A percentile compares a stretch with the other conserved stretches of the same genome.
These are phyloP conservation scores for Cyprinodon variegatus DNA, from an alignment of 2,113 vertebrate genomes.

Conservation along the genomic window DNA sequence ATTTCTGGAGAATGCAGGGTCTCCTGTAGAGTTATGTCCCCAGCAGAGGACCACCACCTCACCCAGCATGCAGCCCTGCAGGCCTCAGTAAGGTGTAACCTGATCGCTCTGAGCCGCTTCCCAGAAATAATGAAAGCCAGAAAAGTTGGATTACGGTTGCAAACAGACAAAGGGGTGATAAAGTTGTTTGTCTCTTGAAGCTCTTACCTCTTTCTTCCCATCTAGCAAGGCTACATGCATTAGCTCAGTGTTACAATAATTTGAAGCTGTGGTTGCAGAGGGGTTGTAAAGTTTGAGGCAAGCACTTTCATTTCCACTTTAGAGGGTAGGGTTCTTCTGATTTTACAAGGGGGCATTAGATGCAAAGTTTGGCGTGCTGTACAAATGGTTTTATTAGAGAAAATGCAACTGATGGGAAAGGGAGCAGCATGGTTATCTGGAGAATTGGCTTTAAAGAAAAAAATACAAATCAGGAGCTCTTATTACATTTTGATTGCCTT, in stretches of 20 bases:
- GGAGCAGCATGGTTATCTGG: constrained; percentile 11
- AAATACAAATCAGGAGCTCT: constrained; percentile 25
- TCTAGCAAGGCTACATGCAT: constrained; percentile 38
- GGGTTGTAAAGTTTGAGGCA: constrained; percentile 68
- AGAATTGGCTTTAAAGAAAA: constrained; percentile 27
- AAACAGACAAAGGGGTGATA: constrained; percentile 20
- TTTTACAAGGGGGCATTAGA: constrained; percentile 44
- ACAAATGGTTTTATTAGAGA: constrained; percentile 41
- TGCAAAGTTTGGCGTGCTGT: constrained; percentile 46
- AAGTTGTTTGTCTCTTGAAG: constrained; percentile 58
- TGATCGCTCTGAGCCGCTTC: constrained; percentile 45
- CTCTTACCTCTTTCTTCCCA: constrained; percentile 27
- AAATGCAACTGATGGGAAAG: constrained; percentile 37
- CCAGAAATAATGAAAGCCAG: constrained; percentile 58
- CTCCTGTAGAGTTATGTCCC: constrained; percentile 23
- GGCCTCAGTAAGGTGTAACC: constrained; percentile 43
- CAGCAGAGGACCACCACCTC: constrained; percentile 23
- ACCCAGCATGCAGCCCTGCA: background rate
- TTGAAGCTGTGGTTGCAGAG: constrained; percentile 57
- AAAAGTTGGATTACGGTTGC: constrained; percentile 43
- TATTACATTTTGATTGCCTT: constrained; percentile 11
- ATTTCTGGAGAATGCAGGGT: constrained; percentile 7
- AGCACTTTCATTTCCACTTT: constrained; percentile 59
- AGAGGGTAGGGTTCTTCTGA: constrained; percentile 38
- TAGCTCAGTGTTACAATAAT: constrained; percentile 58